A percentile compares a stretch with the other conserved stretches of the same genome.
phyloP scores from a whole-genome alignment of 2,797 vertebrate species.

The Cirrhinus mrigala region DNA sequence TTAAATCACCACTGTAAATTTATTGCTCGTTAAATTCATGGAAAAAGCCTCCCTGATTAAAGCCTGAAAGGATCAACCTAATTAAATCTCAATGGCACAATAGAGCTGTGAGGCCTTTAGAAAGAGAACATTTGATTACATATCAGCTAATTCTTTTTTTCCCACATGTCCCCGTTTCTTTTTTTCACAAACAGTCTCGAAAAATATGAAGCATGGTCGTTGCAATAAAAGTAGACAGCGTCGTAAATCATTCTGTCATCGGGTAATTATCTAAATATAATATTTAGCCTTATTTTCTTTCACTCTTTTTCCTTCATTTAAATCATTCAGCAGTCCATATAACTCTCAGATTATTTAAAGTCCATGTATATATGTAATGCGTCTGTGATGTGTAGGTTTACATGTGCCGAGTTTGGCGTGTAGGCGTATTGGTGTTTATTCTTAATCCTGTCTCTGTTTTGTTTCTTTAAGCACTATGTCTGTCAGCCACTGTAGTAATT shows the following conservation, averaged over 20 bases:
- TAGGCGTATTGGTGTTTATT: conserved; percentile 78
- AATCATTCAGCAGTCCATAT: conserved; percentile 48
- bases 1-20: background rate
- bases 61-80: background rate
- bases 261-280: conserved; percentile 48
- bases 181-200: background rate
- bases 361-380: conserved; percentile 26
- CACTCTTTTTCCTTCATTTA: conserved; percentile 22
- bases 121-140: conserved; percentile 14
- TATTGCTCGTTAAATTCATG: background rate
- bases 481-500: conserved; percentile 84
- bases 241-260: conserved; percentile 35
- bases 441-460: conserved; percentile 82
- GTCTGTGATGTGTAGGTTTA: conserved; percentile 52
- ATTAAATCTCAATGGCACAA: conserved; percentile 11
- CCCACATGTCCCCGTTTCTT: conserved; percentile 4
- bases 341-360: conserved; percentile 42
- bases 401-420: conserved; percentile 52
- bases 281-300: conserved; percentile 42
- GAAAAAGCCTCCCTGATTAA: background rate
- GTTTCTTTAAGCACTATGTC: conserved; percentile 84
- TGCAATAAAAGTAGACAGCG: background rate
- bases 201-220: background rate
- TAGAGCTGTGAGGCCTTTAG: background rate
- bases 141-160: conserved; percentile 10